These are phyloP conservation scores for Oxyura jamaicensis DNA, from an alignment of 2,113 vertebrate genomes.

Conservation along the genomic window DNA sequence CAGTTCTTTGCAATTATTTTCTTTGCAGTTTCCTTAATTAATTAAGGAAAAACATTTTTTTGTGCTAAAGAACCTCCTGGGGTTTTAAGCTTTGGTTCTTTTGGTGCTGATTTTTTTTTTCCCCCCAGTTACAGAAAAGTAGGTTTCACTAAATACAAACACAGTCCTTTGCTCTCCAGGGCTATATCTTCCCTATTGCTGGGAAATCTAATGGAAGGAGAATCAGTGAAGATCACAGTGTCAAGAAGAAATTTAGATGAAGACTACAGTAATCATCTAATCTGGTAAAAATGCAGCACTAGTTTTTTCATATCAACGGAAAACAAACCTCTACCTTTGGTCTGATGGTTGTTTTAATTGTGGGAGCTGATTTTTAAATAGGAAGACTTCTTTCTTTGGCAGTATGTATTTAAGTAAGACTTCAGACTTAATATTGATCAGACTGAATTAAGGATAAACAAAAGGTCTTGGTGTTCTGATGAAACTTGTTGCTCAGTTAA, in stretches of 20 bases:
- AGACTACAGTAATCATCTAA: background rate
- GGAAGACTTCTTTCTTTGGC: background rate
- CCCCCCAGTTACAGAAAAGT: background rate
- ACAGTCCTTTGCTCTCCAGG: background rate
- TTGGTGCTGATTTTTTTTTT: background rate
- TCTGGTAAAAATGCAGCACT: background rate
- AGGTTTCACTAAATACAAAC: background rate
- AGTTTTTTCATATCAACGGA: background rate
- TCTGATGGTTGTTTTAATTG: conserved; percentile 2
- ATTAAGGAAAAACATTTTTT: background rate
- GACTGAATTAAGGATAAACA: background rate
- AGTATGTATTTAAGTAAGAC: background rate
- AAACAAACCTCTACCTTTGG: background rate
- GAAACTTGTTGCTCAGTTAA: background rate
- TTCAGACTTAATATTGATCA: background rate
- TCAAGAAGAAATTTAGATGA: background rate
- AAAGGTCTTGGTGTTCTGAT: background rate
- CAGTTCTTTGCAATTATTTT: background rate
- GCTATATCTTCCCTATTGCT: background rate
- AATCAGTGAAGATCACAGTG: background rate
- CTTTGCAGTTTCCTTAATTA: background rate
- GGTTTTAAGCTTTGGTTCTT: background rate
- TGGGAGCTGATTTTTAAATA: background rate
- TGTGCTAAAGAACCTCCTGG: background rate
- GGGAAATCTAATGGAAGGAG: background rate